A percentile compares a stretch with the other conserved stretches of the same genome.
Conservation (phyloP, 2,113 vertebrate genomes). For the Siphamia tubifer region DNA sequence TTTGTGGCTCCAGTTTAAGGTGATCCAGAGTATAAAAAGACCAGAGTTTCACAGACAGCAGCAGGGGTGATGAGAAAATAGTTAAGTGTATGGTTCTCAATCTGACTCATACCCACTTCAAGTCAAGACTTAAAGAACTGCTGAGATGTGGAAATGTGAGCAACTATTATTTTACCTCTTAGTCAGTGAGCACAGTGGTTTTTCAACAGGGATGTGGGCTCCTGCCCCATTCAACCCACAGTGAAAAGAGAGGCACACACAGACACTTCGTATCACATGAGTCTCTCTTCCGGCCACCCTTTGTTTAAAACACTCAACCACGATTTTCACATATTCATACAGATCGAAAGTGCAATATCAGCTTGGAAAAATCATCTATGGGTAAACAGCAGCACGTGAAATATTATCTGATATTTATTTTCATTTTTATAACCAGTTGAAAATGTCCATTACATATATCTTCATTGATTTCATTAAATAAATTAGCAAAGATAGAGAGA, state of each 20-base stretch:
- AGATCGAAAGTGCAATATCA: conserved; percentile 31
- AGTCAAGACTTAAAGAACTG: conserved; percentile 45
- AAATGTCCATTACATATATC: too few relatives aligned
- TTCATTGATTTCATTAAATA: too few relatives aligned
- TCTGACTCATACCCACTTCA: conserved; percentile 68
- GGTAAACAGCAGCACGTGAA: not conserved
- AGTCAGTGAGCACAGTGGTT: conserved; percentile 36
- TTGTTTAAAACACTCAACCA: conserved; percentile 25
- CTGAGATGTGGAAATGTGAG: conserved; percentile 51
- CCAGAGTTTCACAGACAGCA: conserved; percentile 39
- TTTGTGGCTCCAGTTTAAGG: conserved; percentile 35
- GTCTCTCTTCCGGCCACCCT: conserved; percentile 23
- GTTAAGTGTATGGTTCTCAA: conserved; percentile 52
- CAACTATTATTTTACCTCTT: conserved; percentile 51
- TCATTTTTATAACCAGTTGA: too few relatives aligned
- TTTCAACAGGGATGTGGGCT: conserved; percentile 46
- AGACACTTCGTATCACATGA: conserved; percentile 17
- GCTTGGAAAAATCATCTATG: not conserved
- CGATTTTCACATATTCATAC: conserved; percentile 11
- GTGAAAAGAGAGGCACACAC: conserved; percentile 4
- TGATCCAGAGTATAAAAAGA: conserved; percentile 30
- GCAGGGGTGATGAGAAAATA: conserved; percentile 62
- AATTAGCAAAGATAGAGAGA: too few relatives aligned
- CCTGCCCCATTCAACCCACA: conserved; percentile 7
- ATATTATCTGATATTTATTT: not conserved